phyloP scores from a whole-genome alignment of 2,113 vertebrate genomes.

The Chascanopsetta lugubris region DNA sequence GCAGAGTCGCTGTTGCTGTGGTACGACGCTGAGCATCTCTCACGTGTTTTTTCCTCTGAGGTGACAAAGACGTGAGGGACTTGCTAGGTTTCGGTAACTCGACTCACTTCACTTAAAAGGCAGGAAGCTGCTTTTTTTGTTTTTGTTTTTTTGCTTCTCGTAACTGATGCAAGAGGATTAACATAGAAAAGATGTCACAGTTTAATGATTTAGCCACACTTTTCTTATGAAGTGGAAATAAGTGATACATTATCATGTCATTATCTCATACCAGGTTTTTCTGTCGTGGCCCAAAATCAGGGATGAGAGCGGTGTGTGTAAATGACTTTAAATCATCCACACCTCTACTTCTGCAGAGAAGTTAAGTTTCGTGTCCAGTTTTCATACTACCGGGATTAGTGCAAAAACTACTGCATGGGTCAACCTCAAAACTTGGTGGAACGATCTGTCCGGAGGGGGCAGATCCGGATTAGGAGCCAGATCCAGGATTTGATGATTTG shows the following conservation, averaged over 20 bases:
- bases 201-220: background rate
- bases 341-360: background rate
- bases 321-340: slow-evolving; percentile 13
- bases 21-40: slow-evolving; percentile 17
- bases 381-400: background rate
- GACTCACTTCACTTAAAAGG: background rate
- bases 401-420: background rate
- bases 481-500: too few relatives aligned
- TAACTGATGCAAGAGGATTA: slow-evolving; percentile 18
- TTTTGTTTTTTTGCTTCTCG: background rate
- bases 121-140: background rate
- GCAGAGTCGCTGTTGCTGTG: slow-evolving; percentile 4
- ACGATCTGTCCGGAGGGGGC: too few relatives aligned
- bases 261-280: slow-evolving; percentile 36
- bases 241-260: background rate
- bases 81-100: slow-evolving; percentile 8
- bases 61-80: slow-evolving; percentile 9
- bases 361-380: background rate
- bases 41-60: background rate
- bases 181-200: slow-evolving; percentile 2
- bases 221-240: slow-evolving; percentile 1
- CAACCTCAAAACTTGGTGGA: background rate
- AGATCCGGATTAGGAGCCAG: too few relatives aligned
- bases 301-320: too few relatives aligned
- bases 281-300: slow-evolving; percentile 5